Percentiles rank a stretch among this genome's conserved stretches.
These are phyloP conservation scores for Dicyrtomina minuta DNA, from an alignment of 2,888 invertebrate species.

Conservation along the genomic window DNA sequence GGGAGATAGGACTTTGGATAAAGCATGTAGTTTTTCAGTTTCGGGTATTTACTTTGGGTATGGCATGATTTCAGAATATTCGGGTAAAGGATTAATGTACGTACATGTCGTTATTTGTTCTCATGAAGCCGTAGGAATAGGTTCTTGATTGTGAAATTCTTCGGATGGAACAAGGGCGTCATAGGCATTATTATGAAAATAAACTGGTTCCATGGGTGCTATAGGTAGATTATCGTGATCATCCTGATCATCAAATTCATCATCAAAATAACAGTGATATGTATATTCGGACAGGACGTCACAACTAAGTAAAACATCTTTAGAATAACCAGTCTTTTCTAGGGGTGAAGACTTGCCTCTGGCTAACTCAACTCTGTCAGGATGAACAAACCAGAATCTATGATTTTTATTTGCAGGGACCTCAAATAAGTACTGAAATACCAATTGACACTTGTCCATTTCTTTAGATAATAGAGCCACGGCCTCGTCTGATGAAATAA, in stretches of 20 bases:
- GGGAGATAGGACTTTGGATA: too few species aligned
- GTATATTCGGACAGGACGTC: slow-evolving; percentile 9
- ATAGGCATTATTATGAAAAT: slow-evolving; percentile 8
- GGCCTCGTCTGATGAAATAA: slow-evolving; percentile 4
- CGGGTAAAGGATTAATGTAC: too few species aligned
- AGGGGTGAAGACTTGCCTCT: neutral
- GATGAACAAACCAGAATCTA: slow-evolving; percentile 23
- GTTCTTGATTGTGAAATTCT: slow-evolving; percentile 7
- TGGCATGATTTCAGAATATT: too few species aligned
- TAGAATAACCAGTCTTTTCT: slow-evolving; percentile 17
- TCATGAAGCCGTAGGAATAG: slow-evolving; percentile 2
- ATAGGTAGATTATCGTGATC: neutral
- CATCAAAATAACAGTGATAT: slow-evolving; percentile 11
- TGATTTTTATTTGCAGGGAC: slow-evolving; percentile 15
- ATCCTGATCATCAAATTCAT: slow-evolving; percentile 11
- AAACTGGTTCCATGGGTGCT: neutral
- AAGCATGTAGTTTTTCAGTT: too few species aligned
- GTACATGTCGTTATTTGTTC: too few species aligned
- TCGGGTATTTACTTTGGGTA: too few species aligned
- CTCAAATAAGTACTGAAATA: slow-evolving; percentile 22
- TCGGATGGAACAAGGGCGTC: neutral
- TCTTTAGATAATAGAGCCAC: neutral
- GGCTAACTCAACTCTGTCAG: slow-evolving; percentile 10
- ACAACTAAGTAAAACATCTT: slow-evolving; percentile 12
- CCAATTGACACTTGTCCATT: slow-evolving; percentile 15